Evolutionary conservation across 1,140 invertebrate species (phyloP).

Genomic region (Microvelia longipes): DNA sequence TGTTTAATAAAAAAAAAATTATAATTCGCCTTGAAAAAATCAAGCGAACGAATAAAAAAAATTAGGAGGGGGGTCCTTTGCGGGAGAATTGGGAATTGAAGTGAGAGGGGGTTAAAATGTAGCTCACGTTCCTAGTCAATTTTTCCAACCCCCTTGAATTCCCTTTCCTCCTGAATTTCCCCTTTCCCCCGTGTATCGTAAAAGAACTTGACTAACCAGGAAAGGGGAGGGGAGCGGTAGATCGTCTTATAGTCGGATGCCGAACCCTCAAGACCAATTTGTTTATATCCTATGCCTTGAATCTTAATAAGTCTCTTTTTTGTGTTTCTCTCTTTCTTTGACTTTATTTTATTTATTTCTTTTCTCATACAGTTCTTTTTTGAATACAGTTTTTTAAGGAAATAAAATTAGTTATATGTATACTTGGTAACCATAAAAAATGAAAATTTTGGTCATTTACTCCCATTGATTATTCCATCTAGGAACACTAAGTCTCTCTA

Average conservation of each 20-base stretch:
- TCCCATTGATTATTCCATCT: no score
- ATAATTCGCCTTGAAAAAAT: neutral
- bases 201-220: constrained; percentile 32
- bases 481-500: no score
- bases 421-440: no score
- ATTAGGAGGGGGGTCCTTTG: neutral
- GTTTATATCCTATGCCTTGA: neutral
- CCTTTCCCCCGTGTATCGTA: constrained; percentile 28
- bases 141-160: neutral
- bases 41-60: neutral
- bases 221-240: constrained; percentile 13
- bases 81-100: neutral
- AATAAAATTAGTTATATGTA: no score
- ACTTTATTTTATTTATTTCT: no score
- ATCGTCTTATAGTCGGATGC: constrained; percentile 4
- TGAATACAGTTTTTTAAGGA: no score
- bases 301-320: neutral
- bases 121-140: neutral
- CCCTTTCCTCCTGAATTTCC: neutral
- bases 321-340: no score
- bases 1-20: neutral
- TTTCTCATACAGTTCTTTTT: no score
- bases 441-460: no score
- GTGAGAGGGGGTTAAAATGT: neutral
- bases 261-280: constrained; percentile 11